phyloP scores from a whole-genome alignment of 2,888 invertebrate genomes.

The Empis livida region DNA sequence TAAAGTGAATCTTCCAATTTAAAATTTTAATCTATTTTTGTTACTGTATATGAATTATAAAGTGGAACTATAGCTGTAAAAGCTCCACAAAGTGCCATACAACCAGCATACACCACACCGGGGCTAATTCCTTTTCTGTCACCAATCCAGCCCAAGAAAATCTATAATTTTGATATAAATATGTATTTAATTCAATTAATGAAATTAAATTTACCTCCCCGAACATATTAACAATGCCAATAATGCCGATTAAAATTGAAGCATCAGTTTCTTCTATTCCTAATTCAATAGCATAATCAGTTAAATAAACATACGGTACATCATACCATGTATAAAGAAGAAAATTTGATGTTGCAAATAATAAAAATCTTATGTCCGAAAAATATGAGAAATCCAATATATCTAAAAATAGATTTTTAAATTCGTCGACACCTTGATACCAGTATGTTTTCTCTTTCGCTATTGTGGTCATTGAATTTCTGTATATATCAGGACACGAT shows the following conservation, averaged over 20 bases:
- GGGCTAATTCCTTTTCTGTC: slow-evolving; percentile 69
- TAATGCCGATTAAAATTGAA: slow-evolving; percentile 72
- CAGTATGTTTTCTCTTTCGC: slow-evolving; percentile 59
- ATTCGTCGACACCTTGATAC: slow-evolving; percentile 62
- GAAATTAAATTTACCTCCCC: slow-evolving; percentile 54
- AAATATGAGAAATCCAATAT: slow-evolving; percentile 75
- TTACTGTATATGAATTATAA: slow-evolving; percentile 24
- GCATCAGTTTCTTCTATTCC: slow-evolving; percentile 60
- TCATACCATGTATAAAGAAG: slow-evolving; percentile 87
- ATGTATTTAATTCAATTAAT: slow-evolving; percentile 1
- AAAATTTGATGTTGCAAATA: slow-evolving; percentile 80
- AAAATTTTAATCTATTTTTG: slow-evolving; percentile 20
- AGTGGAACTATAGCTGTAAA: slow-evolving; percentile 56
- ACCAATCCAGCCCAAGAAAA: slow-evolving; percentile 75
- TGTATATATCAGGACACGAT: slow-evolving; percentile 82
- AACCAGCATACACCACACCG: slow-evolving; percentile 64
- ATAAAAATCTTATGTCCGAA: slow-evolving; percentile 53
- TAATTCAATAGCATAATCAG: slow-evolving; percentile 61
- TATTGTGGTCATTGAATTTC: slow-evolving; percentile 74
- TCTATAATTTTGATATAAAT: slow-evolving; percentile 37
- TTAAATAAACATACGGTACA: slow-evolving; percentile 83
- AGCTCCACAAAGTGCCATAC: slow-evolving; percentile 60
- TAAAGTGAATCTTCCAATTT: neutral
- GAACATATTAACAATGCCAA: slow-evolving; percentile 77
- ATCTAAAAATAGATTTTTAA: slow-evolving; percentile 62